Evolutionary conservation across 2,888 invertebrate species (phyloP), one percentile per base, ranked within the genome.

Genomic region (Corbicula japonica): DNA sequence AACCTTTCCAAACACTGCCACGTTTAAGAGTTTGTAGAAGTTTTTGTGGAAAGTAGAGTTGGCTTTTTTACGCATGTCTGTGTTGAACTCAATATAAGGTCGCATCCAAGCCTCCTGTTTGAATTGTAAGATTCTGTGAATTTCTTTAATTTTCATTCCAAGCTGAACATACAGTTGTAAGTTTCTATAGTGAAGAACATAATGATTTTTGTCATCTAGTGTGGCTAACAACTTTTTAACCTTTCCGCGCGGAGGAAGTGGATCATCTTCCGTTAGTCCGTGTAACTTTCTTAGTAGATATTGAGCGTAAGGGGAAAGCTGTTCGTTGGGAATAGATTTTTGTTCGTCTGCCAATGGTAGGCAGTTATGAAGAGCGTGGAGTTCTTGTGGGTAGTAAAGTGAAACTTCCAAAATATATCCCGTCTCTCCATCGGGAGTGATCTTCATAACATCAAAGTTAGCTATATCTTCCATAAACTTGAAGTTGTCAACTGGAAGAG

Each of bases 71-170:
- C 76, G 26, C 46, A 35, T 44, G n/a, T 70, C 56, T 6, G 87
- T 89, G 71, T 90, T 86, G 2, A 90, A 83, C 30, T 89, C 83
- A 1, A 92, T 92, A 68, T 93, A 93, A 1, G 80, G 44, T 70
- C 92, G 91, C 41, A 94, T 80, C 91, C 92, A 93, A 0, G 75
- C 35, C 21, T 56, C 52, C 50, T 76, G 76, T 15, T 48, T 70
- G 76, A 93, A 93, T 35, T 80, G 84, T 18, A 93, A 60, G 10
- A 89, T 83, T 69, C 89, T 72, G 88, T 90, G 88, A 26, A 92
- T 87, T 46, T 84, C 88, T 23, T 50, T 80, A 0, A 90, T 38
- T 30, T 74, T 41, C 73, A 92, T 52, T 4, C 90, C 89, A 6
- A 72, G 56, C 3, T 26, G 1, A 5, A 76, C 0, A 54, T 76